Evolutionary conservation across 2,888 invertebrate species (phyloP), one percentile per base, ranked within the genome.

Genomic region (Tenthredo notha): DNA sequence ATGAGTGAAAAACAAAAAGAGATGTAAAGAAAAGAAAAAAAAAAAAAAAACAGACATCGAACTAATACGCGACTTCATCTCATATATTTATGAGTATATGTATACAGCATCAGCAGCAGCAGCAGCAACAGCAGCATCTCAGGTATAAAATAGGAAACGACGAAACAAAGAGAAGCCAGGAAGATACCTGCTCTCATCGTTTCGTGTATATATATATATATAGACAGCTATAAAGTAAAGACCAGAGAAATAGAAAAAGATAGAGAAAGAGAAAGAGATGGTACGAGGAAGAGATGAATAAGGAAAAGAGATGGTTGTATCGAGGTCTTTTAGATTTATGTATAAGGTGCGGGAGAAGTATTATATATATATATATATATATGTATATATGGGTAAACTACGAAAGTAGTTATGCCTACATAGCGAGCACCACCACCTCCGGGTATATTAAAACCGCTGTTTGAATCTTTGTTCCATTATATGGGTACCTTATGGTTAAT

Each of bases 301-400:
- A 85, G 58, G 84, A 85, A 77, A 85, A 84, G 87, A 86, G 85
- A 67, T 50, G 84, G 74, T 18, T 82, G 82, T 86, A 87, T 87
- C 86, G 86, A 85, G 85, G 87, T 58, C 84, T 80, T 80, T 87
- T 89, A 89, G 89, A 90, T 90, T 90, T 89, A 91, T 90, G 89
- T 89, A 88, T n/a, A n/a, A n/a, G 88, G 89, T 88, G 87, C 85
- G 86, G 87, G 85, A 83, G 86, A 74, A 84, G 85, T 21, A 85
- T 75, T 33, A 67, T 84, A 37, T 37, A 33, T 33, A 33, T 33
- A 33, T 33, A 67, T 84, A 37, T 37, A 33, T 33, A 33, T 33
- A 33, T 33, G 4, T 33, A 33, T 33, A 37, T 37, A 84, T 75
- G 84, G 84, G 84, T 84, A 75, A 84, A 84, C 75, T 84, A 58